Base-by-base conservation (phyloP, 2,888 invertebrate species). In the Cantharis flavilabris region DNA sequence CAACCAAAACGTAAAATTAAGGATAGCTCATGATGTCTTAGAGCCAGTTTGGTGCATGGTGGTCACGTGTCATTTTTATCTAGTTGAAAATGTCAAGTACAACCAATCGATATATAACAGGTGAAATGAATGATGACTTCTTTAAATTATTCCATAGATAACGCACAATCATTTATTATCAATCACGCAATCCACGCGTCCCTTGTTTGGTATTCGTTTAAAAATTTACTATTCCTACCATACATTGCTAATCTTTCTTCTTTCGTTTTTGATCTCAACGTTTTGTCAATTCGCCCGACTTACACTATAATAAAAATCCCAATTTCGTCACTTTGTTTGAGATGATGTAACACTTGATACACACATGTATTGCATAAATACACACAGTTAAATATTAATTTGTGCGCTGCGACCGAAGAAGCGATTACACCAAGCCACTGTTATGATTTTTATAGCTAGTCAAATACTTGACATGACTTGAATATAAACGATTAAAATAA, bases 401-500 rank as follows among this genome's bases (percentile, higher is more conserved):
- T 16, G 1, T 10, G 28, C 28, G 3, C 28, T 11, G 28, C 4
- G 28, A 30, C 28, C 28, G 3, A 3, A 30, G 10, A 9, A 10
- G 10, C 2, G 3, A 28, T 10, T 2, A 30, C 28, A 30, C 28
- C 28, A 11, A 30, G 28, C 28, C 28, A 30, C 28, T 30, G 3
- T 9, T 30, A 9, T 3, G 28, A 3, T 30, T 30, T 30, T 49
- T 49, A 49, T 49, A 49, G n/a, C 2, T n/a, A n/a, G n/a, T 7
- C 49, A 49, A 49, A 49, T n/a, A n/a, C n/a, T 49, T 33, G 30
- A 33, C 16, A 33, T 13, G 13, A 70, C 49, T 30, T 30, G n/a
- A 69, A 73, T 49, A 62, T n/a, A 73, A 73, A 73, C 73, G 23
- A 20, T 70, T 69, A 69, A 69, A 62, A 14, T 73, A 73, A 73